Conservation (phyloP, 2,797 vertebrate genomes). For the Enoplosus armatus region DNA sequence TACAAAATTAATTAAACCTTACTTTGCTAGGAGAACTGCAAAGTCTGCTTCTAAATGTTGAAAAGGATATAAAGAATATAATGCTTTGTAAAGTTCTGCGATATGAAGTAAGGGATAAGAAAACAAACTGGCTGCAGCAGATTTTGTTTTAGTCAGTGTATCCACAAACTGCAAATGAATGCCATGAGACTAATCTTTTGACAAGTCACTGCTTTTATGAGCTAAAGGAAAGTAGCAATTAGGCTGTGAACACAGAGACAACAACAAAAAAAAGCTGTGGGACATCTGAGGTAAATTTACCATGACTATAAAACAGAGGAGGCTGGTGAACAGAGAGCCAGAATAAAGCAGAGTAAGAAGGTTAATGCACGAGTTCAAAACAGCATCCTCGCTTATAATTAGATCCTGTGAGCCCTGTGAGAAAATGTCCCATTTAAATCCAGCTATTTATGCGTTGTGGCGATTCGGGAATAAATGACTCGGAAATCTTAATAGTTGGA, state of each 20-base stretch:
- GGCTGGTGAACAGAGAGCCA: conserved; percentile 33
- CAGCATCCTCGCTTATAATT: conserved; percentile 61
- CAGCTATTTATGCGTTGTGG: conserved; percentile 29
- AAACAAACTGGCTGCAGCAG: background rate
- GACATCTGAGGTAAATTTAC: conserved; percentile 64
- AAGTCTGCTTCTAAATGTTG: background rate
- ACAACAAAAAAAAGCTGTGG: conserved; percentile 33
- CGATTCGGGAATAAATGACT: conserved; percentile 46
- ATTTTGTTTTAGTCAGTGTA: conserved; percentile 6
- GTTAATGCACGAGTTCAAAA: conserved; percentile 63
- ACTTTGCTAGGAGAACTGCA: background rate
- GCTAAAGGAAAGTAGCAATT: conserved; percentile 46
- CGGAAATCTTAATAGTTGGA: conserved; percentile 34
- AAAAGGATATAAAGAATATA: background rate
- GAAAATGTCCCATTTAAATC: conserved; percentile 48
- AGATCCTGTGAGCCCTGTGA: conserved; percentile 55
- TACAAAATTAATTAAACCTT: conserved; percentile 1
- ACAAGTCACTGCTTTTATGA: conserved; percentile 55
- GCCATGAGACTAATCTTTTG: conserved; percentile 50
- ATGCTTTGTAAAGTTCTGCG: background rate
- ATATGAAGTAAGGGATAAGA: background rate
- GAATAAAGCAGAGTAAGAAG: conserved; percentile 62
- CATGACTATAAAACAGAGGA: conserved; percentile 64
- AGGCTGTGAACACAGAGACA: conserved; percentile 12
- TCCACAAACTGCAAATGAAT: conserved; percentile 26